phyloP scores from a whole-genome alignment of 1,140 invertebrate genomes.

The Homarus americanus region DNA sequence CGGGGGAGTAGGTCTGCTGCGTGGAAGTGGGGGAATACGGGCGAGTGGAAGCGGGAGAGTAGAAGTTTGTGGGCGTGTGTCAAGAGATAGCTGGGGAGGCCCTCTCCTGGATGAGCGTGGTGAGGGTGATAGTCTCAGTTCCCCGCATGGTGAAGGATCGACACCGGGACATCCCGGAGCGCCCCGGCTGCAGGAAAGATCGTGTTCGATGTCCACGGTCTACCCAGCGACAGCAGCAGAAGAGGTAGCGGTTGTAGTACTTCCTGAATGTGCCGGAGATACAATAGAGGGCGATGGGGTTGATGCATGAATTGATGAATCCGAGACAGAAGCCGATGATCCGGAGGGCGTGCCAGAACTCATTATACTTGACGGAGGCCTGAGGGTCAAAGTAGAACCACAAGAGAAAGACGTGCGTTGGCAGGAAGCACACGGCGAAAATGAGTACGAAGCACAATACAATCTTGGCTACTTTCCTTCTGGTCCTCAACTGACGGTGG shows the following conservation, averaged over 20 bases:
- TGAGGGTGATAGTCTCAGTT: conserved; percentile 59
- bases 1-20: conserved; percentile 15
- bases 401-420: conserved; percentile 90
- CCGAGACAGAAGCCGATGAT: conserved; percentile 91
- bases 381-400: conserved; percentile 91
- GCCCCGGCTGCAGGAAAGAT: conserved; percentile 30
- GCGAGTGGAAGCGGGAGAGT: conserved; percentile 1
- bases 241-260: conserved; percentile 92
- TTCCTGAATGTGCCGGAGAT: conserved; percentile 92
- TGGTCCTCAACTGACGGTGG: conserved; percentile 84
- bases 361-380: conserved; percentile 86
- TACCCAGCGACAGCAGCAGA: conserved; percentile 76
- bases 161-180: conserved; percentile 38
- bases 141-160: conserved; percentile 38
- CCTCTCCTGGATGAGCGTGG: conserved; percentile 41
- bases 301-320: conserved; percentile 94
- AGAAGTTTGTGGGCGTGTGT: conserved; percentile 34
- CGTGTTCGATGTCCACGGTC: conserved; percentile 8
- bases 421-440: conserved; percentile 93
- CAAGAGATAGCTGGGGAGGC: conserved; percentile 47
- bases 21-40: neutral
- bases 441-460: conserved; percentile 93
- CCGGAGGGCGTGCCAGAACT: conserved; percentile 91
- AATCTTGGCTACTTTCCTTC: conserved; percentile 93
- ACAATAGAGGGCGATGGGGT: conserved; percentile 94